Conservation (phyloP, 2,888 invertebrate genomes). For the Beris morrisii region DNA sequence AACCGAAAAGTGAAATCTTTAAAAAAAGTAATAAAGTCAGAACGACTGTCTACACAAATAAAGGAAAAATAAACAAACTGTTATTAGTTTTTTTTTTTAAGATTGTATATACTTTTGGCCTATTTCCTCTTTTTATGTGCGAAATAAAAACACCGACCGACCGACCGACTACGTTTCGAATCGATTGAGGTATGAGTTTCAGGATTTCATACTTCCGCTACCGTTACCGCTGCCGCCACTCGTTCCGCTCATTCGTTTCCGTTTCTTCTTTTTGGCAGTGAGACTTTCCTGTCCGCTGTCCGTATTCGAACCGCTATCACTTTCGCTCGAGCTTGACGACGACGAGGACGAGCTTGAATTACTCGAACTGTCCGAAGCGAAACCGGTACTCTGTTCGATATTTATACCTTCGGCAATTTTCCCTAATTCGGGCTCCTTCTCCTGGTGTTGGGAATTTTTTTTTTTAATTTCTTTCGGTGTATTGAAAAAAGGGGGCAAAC, state of each 20-base stretch:
- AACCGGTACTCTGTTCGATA: constrained; percentile 80
- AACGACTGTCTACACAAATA: constrained; percentile 11
- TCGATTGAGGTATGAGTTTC: neutral
- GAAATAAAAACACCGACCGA: too few relatives aligned
- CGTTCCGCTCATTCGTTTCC: constrained; percentile 59
- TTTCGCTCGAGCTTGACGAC: constrained; percentile 66
- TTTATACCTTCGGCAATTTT: constrained; percentile 81
- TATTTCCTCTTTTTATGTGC: constrained; percentile 1
- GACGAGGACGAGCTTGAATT: constrained; percentile 78
- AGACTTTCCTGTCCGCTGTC: constrained; percentile 89
- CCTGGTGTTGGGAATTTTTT: constrained; percentile 46
- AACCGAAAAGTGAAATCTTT: constrained; percentile 5
- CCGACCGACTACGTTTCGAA: too few relatives aligned
- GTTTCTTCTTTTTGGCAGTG: constrained; percentile 81
- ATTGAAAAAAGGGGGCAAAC: neutral
- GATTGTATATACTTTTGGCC: constrained; percentile 17
- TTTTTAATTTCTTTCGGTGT: neutral
- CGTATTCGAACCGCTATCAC: constrained; percentile 60
- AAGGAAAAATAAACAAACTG: constrained; percentile 12
- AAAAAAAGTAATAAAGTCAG: constrained; percentile 2
- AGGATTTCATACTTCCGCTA: constrained; percentile 8
- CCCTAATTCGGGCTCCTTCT: constrained; percentile 77
- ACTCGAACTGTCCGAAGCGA: constrained; percentile 93
- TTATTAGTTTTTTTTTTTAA: constrained; percentile 12
- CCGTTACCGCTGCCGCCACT: constrained; percentile 41